phyloP scores from a whole-genome alignment of 2,888 invertebrate genomes.

The Mellilla xanthometata region DNA sequence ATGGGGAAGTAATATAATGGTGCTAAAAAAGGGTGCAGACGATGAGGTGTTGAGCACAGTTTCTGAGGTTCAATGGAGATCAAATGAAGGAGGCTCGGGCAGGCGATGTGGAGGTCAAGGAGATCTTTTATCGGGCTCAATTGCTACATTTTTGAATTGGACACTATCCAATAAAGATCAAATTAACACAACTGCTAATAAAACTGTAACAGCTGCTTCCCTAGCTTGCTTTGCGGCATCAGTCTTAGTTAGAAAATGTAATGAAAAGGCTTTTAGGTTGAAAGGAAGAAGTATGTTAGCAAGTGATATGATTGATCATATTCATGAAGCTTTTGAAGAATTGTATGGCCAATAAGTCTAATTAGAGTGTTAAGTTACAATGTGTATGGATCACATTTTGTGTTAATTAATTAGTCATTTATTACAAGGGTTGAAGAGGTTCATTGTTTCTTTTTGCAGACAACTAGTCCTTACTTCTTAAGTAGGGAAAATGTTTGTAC shows the following conservation, averaged over 20 bases:
- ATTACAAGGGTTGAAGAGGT: no score
- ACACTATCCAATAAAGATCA: conserved; percentile 65
- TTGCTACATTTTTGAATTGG: conserved; percentile 94
- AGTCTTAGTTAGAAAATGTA: conserved; percentile 90
- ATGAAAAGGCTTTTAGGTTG: conserved; percentile 88
- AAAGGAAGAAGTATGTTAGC: conserved; percentile 93
- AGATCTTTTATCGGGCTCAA: conserved; percentile 93
- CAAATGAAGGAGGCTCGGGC: conserved; percentile 89
- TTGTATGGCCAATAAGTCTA: conserved; percentile 52
- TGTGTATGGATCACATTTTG: not conserved
- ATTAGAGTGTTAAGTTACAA: not conserved
- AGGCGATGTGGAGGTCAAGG: conserved; percentile 99
- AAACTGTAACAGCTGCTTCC: conserved; percentile 80
- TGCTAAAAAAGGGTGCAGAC: conserved; percentile 89
- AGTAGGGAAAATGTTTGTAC: no score
- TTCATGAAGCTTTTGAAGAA: conserved; percentile 87
- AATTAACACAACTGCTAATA: conserved; percentile 45
- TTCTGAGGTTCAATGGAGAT: conserved; percentile 71
- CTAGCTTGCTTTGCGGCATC: conserved; percentile 93
- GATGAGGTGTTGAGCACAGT: conserved; percentile 85
- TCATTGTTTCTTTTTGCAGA: no score
- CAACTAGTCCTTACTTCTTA: no score
- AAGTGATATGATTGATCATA: conserved; percentile 92
- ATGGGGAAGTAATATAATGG: conserved; percentile 82
- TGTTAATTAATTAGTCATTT: no score